Evolutionary conservation across 2,888 invertebrate genomes (phyloP).

Genomic region (Thelaira solivaga): DNA sequence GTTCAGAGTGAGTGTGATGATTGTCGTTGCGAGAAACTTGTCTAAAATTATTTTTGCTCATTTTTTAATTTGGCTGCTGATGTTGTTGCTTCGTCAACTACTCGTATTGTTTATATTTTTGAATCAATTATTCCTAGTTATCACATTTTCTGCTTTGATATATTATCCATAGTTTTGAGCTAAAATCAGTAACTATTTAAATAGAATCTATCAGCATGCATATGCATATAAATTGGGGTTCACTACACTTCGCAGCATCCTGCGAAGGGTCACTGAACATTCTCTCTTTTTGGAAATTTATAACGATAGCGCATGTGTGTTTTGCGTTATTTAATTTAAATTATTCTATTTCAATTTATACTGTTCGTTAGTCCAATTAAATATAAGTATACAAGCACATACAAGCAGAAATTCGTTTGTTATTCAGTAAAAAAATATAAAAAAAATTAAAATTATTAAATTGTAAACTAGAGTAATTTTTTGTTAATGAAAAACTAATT

Average conservation of each 20-base stretch:
- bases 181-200: neutral
- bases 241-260: slow-evolving; percentile 57
- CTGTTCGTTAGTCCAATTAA: slow-evolving; percentile 19
- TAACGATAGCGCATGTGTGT: slow-evolving; percentile 61
- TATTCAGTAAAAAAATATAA: neutral
- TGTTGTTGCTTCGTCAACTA: too few relatives aligned
- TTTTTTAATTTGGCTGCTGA: too few relatives aligned
- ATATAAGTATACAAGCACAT: slow-evolving; percentile 7
- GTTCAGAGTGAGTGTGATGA: neutral
- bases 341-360: slow-evolving; percentile 19
- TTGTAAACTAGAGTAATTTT: too few relatives aligned
- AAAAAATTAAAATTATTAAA: neutral
- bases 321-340: slow-evolving; percentile 60
- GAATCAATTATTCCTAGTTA: neutral
- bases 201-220: neutral
- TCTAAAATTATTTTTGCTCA: too few relatives aligned
- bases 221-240: slow-evolving; percentile 36
- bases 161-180: neutral
- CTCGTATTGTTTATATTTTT: neutral
- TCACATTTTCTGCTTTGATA: slow-evolving; percentile 1
- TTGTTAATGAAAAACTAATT: neutral
- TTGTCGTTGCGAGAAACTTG: neutral
- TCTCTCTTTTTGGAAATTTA: slow-evolving; percentile 54
- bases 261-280: slow-evolving; percentile 58
- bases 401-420: neutral